Evolutionary conservation across 2,888 invertebrate species (phyloP), one percentile per base, ranked within the genome.

Genomic region (Catocala nupta): DNA sequence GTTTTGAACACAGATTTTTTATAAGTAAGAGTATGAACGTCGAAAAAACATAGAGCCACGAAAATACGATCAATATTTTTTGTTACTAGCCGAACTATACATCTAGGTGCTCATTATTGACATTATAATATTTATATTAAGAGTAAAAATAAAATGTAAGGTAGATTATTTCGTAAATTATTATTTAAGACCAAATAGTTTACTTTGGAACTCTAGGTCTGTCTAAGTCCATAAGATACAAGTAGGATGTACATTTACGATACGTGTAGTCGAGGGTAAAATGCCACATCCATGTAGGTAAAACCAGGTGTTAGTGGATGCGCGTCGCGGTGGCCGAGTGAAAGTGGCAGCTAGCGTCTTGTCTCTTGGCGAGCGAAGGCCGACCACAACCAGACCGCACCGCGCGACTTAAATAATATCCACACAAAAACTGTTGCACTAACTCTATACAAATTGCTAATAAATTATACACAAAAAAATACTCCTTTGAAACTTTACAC

Each of bases 281-380:
- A 58, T 90, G 75, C 90, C 90, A 78, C 76, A 89, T 91, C 90
- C 88, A 85, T 68, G 58, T 57, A 55, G 72, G 70, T 78, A 74
- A 77, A 78, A 77, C 73, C 75, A 81, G 72, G 78, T 64, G 77
- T 84, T 84, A 78, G 74, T 81, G 74, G 75, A 81, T 86, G 82
- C 79, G 78, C 76, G 86, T 81, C 74, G 76, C 78, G 72, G 83
- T 80, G 80, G 83, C 83, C 81, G 87, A 92, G 93, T 92, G 93
- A 93, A 93, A 93, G 92, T 92, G 92, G 89, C 90, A 85, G 84
- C 88, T 84, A 85, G 84, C 83, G 85, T 85, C 86, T 87, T 82
- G 88, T 88, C 84, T 87, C 84, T 83, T 82, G 83, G 79, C 83
- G 83, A 81, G 81, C 88, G 93, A 92, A 93, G 93, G 92, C 92